A percentile compares a stretch with the other conserved stretches of the same genome.
phyloP scores from a whole-genome alignment of 2,888 invertebrate genomes.

The Pandemis heparana region DNA sequence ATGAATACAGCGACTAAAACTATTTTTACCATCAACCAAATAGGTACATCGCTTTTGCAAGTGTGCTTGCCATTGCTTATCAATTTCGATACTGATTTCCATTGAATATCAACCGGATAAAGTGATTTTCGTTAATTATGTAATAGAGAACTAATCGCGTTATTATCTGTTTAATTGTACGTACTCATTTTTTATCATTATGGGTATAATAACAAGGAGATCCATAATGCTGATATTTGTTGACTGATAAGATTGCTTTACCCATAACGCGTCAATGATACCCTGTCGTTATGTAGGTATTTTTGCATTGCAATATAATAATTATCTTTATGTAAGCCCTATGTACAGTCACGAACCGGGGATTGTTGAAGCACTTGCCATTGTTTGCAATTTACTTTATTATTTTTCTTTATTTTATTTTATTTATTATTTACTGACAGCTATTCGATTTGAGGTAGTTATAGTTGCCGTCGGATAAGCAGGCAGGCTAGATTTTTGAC shows the following conservation, averaged over 20 bases:
- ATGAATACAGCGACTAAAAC: too few species aligned
- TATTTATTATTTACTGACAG: too few species aligned
- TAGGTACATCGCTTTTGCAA: neutral
- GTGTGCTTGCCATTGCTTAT: neutral
- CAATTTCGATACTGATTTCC: neutral
- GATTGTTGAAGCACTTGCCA: too few species aligned
- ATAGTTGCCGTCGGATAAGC: neutral
- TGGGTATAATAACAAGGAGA: constrained; percentile 17
- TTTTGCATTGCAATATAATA: neutral
- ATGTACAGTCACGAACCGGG: neutral
- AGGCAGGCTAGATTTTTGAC: neutral
- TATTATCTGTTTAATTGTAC: constrained; percentile 16
- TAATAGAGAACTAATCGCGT: constrained; percentile 21
- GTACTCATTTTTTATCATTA: neutral
- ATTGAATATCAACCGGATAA: constrained; percentile 9
- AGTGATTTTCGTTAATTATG: constrained; percentile 22
- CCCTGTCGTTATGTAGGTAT: constrained; percentile 1
- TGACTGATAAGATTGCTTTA: constrained; percentile 29
- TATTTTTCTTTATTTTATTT: too few species aligned
- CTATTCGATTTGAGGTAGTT: too few species aligned
- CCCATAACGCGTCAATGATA: constrained; percentile 12
- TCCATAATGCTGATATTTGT: constrained; percentile 13
- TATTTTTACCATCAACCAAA: too few species aligned
- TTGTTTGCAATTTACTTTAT: too few species aligned
- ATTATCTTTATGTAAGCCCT: neutral